These are phyloP conservation scores for Columba guinea DNA, from an alignment of 2,797 vertebrate species.

Conservation along the genomic window DNA sequence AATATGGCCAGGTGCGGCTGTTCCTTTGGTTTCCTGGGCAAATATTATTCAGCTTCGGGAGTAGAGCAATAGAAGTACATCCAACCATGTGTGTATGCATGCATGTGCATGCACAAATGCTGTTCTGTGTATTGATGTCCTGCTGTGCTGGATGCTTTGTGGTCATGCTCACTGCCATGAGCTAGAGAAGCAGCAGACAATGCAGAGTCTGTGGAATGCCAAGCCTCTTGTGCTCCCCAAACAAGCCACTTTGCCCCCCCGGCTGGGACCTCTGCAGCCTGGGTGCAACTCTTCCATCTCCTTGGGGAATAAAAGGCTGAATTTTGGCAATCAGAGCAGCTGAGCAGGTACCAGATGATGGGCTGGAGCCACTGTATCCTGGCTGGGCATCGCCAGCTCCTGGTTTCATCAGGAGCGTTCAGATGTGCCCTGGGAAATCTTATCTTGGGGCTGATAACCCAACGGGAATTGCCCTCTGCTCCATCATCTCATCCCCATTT, in stretches of 20 bases:
- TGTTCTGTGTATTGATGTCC: neutral
- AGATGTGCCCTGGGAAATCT: neutral
- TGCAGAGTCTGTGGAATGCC: neutral
- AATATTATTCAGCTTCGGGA: neutral
- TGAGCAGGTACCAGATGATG: neutral
- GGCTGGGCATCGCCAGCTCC: neutral
- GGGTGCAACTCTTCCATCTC: neutral
- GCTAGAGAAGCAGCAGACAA: neutral
- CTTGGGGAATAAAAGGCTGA: neutral
- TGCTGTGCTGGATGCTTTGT: neutral
- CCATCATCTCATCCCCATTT: neutral
- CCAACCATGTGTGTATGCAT: neutral
- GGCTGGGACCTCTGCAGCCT: neutral
- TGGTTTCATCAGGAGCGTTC: neutral
- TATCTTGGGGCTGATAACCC: neutral
- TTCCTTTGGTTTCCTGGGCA: neutral
- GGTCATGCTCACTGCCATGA: neutral
- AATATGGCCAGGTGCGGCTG: fast-evolving
- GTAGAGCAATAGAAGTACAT: neutral
- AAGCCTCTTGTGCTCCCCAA: neutral
- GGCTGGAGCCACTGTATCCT: neutral
- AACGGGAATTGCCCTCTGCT: neutral
- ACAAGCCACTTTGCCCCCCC: fast-evolving
- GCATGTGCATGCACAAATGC: fast-evolving
- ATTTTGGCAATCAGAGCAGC: neutral